Base-by-base conservation (phyloP, 2,797 vertebrate species). In the Discoglossus pictus region DNA sequence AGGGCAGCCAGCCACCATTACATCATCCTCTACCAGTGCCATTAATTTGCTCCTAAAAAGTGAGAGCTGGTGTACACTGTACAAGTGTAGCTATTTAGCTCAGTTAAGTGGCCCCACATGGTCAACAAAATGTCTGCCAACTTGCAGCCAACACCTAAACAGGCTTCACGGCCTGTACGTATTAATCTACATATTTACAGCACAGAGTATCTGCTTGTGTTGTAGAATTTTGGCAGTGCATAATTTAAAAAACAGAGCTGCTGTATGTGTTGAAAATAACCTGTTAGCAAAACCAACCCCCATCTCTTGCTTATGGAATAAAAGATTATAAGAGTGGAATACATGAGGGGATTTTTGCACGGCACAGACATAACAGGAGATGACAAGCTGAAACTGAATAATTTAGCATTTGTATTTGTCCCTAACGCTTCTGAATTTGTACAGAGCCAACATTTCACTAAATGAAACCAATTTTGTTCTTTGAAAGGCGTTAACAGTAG, bases 1-100 rank as follows among this genome's bases (percentile, higher is more conserved):
- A 62, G 35, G 58, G 60, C 51, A 53, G 35, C n/a, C 35, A 31
- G 59, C 59, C 59, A 70, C 52, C 23, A 69, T 62, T 20, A 63
- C 67, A 70, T 70, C 59, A 62, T 50, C n/a, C 25, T 13, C 35
- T 48, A 46, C 43, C 51, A n/a, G 8, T 53, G 47, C 35, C 61
- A 63, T 42, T 52, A 20, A 27, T 31, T 63, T 15, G 16, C 15
- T 36, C n/a, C 38, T 27, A 53, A 43, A 21, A 39, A 40, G 34
- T 40, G 24, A 66, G 21, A 55, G 50, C 52, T 27, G 35, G 25
- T 40, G 27, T 53, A 52, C 44, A 11, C 40, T 25, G 20, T 60
- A 36, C 55, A 44, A 51, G 21, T 20, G n/a, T 16, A 18, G n/a
- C 20, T 50, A 42, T 35, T 48, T 61, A 47, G 36, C 40, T 54